Base-by-base conservation (phyloP, 2,113 vertebrate genomes). In the Ammodytes marinus region DNA sequence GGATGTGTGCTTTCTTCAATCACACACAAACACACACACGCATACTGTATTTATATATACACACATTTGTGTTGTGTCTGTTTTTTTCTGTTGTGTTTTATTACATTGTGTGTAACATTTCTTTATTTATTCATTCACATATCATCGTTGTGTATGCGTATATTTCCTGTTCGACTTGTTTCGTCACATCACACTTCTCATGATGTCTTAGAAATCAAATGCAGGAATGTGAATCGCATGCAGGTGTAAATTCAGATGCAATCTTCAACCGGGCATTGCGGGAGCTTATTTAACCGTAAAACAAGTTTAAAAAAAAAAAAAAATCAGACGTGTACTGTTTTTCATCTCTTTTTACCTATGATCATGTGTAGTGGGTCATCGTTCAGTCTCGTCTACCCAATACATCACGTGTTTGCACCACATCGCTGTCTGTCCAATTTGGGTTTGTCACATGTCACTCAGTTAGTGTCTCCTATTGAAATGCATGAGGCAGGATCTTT, bases 381-480 rank as follows among this genome's bases (percentile, higher is more conserved):
- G 52, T 37, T 70, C 7, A 27, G 12, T n/a, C n/a, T 6, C 0
- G 0, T 77, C n/a, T 49, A 3, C 11, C 10, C 11, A 19, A 15
- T 78, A 47, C 75, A 47, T 70, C 67, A 42, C 46, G 54, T 75
- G 77, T 67, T 77, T 74, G 67, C 73, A 80, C 68, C 49, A 60
- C 42, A 74, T 82, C 82, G 58, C 42, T 68, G 11, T 53, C 2
- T 50, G 67, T 84, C 73, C 57, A 40, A 52, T 86, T 70, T 83
- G 17, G 47, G 82, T 57, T 72, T 82, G 74, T 88, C 65, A 59
- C 82, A 79, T 65, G 37, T 80, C 89, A 89, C 72, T 54, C 72
- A 79, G n/a, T 69, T 27, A 35, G 39, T 6, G 49, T 82, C 85
- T 84, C 77, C 83, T 80, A 71, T 10, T 87, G 42, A 8, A 57